Conservation (phyloP, 2,888 invertebrate genomes). For the Rhaphigaster nebulosa region DNA sequence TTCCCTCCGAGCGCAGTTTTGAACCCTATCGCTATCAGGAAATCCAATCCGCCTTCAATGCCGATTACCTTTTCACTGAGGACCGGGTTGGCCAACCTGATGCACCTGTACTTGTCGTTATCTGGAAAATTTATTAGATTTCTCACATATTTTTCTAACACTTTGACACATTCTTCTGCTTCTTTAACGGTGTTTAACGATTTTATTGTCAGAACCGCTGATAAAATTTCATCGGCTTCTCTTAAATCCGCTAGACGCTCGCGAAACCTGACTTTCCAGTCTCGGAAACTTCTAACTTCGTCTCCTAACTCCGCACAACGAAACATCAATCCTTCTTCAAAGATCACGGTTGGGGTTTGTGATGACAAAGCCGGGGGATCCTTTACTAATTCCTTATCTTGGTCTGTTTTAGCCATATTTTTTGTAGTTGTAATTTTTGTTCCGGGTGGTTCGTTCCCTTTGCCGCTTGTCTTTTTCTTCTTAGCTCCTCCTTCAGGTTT, state of each 20-base stretch:
- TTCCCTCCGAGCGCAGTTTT: not conserved
- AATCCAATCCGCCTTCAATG: slow-evolving; percentile 42
- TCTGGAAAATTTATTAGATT: slow-evolving; percentile 20
- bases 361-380: not conserved
- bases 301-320: not conserved
- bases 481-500: not conserved
- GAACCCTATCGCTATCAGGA: slow-evolving; percentile 17
- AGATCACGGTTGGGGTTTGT: not conserved
- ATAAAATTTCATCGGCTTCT: slow-evolving; percentile 9
- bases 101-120: slow-evolving; percentile 46
- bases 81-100: slow-evolving; percentile 13
- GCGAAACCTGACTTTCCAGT: not conserved
- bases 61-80: slow-evolving; percentile 25
- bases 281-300: not conserved
- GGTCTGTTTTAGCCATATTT: not conserved
- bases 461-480: not conserved
- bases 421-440: not conserved
- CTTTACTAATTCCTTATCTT: not conserved
- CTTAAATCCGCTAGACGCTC: not conserved
- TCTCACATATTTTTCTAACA: slow-evolving; percentile 16
- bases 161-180: slow-evolving; percentile 32
- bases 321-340: slow-evolving; percentile 34
- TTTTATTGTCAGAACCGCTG: slow-evolving; percentile 13
- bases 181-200: not conserved
- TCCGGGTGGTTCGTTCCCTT: not conserved